These are phyloP conservation scores for Lycaon pictus DNA, from an alignment of 2,113 vertebrate genomes.

Conservation along the genomic window DNA sequence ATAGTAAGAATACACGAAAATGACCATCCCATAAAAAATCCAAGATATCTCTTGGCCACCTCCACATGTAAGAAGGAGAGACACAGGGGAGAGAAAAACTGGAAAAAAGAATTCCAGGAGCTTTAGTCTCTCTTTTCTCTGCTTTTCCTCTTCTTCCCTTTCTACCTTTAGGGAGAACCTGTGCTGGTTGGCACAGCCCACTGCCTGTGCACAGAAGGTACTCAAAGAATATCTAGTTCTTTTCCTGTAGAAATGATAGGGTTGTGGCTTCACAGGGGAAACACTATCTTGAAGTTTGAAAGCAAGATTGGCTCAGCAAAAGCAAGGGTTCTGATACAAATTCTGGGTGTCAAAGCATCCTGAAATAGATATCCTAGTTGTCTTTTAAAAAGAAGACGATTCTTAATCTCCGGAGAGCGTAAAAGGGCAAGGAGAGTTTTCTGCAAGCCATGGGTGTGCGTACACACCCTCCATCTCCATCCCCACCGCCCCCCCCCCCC, in stretches of 20 bases:
- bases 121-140: not conserved
- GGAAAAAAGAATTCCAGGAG: not conserved
- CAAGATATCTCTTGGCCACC: no score
- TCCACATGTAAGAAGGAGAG: not conserved
- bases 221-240: not conserved
- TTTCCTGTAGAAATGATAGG: not conserved
- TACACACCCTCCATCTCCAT: accelerated
- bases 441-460: not conserved
- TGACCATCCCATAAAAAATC: not conserved
- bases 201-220: not conserved
- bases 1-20: not conserved
- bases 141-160: not conserved
- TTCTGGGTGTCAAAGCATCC: not conserved
- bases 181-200: not conserved
- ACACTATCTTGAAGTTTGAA: not conserved
- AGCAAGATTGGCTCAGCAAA: not conserved
- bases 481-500: no score
- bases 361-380: constrained; percentile 25
- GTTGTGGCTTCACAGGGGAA: not conserved
- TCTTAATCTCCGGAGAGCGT: not conserved
- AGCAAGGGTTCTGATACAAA: constrained; percentile 23
- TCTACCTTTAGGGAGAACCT: not conserved
- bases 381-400: not conserved
- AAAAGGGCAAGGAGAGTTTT: not conserved
- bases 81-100: not conserved